Evolutionary conservation across 2,113 vertebrate species (phyloP).

Genomic region (Myxocyprinus asiaticus): DNA sequence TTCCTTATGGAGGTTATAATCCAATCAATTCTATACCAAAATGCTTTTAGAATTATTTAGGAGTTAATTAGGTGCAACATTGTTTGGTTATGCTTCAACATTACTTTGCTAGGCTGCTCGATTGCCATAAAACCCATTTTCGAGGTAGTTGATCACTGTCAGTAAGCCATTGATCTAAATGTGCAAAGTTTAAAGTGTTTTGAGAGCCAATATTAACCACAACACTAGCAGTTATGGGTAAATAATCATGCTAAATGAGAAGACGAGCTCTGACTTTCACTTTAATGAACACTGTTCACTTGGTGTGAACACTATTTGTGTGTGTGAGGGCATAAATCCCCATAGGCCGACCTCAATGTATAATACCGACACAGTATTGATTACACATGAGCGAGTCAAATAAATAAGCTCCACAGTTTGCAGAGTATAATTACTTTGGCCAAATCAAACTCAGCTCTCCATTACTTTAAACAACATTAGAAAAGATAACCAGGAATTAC

Average conservation of each 20-base stretch:
- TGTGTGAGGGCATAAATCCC: constrained; percentile 13
- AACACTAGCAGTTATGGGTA: background rate
- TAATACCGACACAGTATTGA: constrained; percentile 27
- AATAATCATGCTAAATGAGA: constrained; percentile 9
- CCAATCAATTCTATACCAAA: constrained; percentile 15
- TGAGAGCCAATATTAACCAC: background rate
- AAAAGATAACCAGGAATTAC: background rate
- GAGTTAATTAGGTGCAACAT: constrained; percentile 9
- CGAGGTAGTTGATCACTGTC: constrained; percentile 23
- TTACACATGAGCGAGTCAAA: constrained; percentile 19
- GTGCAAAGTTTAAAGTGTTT: constrained; percentile 17
- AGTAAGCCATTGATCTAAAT: constrained; percentile 21
- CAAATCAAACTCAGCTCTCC: constrained; percentile 19
- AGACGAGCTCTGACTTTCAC: background rate
- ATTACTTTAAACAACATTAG: background rate
- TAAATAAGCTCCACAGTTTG: constrained; percentile 35
- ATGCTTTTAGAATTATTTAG: constrained; percentile 29
- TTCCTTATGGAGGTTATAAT: background rate
- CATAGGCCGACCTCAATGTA: constrained; percentile 15
- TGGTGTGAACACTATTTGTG: background rate
- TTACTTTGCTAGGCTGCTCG: background rate
- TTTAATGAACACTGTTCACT: constrained; percentile 5
- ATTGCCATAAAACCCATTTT: background rate
- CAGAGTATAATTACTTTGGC: constrained; percentile 25
- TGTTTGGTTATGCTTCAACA: background rate